Conservation (phyloP, 2,888 invertebrate species). For the Sesamia inferens region DNA sequence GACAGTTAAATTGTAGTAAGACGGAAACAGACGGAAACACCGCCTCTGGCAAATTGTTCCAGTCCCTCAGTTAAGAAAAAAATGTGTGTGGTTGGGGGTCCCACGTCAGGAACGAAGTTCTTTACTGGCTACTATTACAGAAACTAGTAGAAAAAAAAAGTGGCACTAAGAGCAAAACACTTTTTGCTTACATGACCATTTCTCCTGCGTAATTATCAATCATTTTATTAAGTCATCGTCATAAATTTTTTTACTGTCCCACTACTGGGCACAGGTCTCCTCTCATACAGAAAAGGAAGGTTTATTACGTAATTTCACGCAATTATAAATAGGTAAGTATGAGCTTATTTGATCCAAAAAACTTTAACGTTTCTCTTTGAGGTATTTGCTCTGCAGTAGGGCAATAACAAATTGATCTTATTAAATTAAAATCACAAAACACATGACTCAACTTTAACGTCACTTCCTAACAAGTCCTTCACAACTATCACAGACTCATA, state of each 20-base stretch:
- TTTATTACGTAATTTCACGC: no score
- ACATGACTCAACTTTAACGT: slow-evolving; percentile 24
- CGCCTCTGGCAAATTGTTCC: no score
- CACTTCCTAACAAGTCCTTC: background rate
- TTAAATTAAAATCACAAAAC: slow-evolving; percentile 1
- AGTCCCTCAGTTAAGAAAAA: no score
- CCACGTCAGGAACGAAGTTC: no score
- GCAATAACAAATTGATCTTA: background rate
- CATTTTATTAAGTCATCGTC: no score
- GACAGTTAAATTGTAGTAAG: no score
- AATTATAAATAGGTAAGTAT: background rate
- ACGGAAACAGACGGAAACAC: no score
- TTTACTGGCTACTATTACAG: no score
- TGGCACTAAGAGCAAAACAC: background rate
- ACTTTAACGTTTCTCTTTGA: background rate
- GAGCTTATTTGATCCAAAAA: background rate
- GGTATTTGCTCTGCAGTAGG: background rate
- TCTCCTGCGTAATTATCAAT: background rate
- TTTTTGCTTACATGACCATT: background rate
- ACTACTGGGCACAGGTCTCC: no score
- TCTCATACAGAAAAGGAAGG: no score
- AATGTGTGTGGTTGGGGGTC: no score
- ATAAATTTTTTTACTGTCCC: no score
- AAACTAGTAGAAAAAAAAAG: background rate
- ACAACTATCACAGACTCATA: slow-evolving; percentile 14